A percentile compares a stretch with the other conserved stretches of the same genome.
phyloP scores from a whole-genome alignment of 1,140 invertebrate genomes.

The Heliothis virescens region DNA sequence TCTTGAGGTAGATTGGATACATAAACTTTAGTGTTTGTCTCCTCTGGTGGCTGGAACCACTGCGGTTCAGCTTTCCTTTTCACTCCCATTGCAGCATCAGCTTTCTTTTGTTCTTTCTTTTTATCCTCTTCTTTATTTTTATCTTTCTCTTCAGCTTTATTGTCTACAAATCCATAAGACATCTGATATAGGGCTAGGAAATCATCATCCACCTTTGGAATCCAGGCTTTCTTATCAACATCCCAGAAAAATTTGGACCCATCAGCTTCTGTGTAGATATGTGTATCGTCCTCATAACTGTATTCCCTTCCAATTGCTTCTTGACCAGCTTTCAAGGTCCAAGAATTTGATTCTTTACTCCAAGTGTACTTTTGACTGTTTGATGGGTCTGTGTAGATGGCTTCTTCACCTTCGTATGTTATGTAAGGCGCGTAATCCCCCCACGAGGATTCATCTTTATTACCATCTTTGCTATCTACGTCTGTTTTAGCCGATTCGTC shows the following conservation, averaged over 20 bases:
- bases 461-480: conserved; percentile 29
- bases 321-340: conserved; percentile 84
- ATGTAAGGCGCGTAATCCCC: conserved; percentile 80
- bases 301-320: conserved; percentile 84
- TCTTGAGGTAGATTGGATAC: conserved; percentile 96
- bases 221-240: conserved; percentile 95
- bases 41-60: conserved; percentile 98
- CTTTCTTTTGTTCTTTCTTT: conserved; percentile 68
- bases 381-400: conserved; percentile 91
- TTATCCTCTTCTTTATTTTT: conserved; percentile 65
- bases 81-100: conserved; percentile 59
- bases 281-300: conserved; percentile 92
- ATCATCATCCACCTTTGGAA: conserved; percentile 98
- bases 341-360: conserved; percentile 88
- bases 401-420: conserved; percentile 89
- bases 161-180: conserved; percentile 95
- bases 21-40: conserved; percentile 99
- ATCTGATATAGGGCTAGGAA: conserved; percentile 98
- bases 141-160: conserved; percentile 78
- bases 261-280: conserved; percentile 95
- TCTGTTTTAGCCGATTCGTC: neutral
- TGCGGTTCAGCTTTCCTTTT: conserved; percentile 87
- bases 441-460: conserved; percentile 55
- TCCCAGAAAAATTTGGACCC: conserved; percentile 97
- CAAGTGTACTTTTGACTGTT: conserved; percentile 90